Evolutionary conservation across 2,113 vertebrate genomes (phyloP), one percentile per base, ranked within the genome.

Genomic region (Laterallus jamaicensis): DNA sequence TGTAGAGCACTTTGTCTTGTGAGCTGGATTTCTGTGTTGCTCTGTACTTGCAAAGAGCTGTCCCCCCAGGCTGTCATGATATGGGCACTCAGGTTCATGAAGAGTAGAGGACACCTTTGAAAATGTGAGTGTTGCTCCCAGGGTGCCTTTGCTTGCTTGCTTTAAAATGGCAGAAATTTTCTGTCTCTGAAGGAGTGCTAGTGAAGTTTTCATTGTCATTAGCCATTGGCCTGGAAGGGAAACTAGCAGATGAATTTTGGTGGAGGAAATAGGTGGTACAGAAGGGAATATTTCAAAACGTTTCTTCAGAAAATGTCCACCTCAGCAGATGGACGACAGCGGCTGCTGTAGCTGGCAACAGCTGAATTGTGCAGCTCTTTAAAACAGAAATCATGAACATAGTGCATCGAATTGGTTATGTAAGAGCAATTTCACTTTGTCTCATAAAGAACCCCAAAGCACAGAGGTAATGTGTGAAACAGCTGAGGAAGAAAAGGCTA

Each of bases 381-480:
- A 86, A 95, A 97, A 81, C 89, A 85, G 83, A 69, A 82, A 86
- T 92, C 77, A 84, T 68, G 86, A 93, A 88, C 6, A 0, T 85
- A 28, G 29, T 67, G 12, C 18, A 28, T 52, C 55, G 83, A 82
- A 56, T 52, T 71, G 56, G 74, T 71, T 63, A 16, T 32, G 10
- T 60, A 59, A 80, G 52, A 84, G 52, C 71, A 22, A 9, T 85
- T 93, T 88, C 62, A 88, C 42, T 83, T 74, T 50, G 66, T 93
- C 82, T 77, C 22, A 47, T 86, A 60, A 94, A 97, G 76, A 96
- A 69, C 82, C 56, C 40, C 63, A 32, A 49, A 86, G 26, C n/a
- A 59, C 28, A 59, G 63, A 92, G 31, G 82, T 91, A 86, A 79
- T 56, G 76, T 82, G 70, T 75, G 80, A 96, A 91, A 66, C 40